phyloP scores from a whole-genome alignment of 2,113 vertebrate species.

The Boulengeromyrus knoepffleri region DNA sequence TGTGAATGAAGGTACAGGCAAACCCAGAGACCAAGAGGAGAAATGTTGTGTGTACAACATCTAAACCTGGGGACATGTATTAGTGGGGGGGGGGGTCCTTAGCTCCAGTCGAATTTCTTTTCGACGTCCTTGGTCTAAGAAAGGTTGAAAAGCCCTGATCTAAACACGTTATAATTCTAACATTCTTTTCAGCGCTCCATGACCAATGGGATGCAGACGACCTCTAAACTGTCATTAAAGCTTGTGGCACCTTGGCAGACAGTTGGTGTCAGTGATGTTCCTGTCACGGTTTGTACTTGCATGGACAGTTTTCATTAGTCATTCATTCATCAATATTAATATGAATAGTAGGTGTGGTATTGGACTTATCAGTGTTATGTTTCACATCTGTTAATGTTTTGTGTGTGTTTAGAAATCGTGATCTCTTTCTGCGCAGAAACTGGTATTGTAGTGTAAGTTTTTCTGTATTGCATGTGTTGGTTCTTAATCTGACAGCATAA shows the following conservation, averaged over 20 bases:
- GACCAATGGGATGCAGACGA: background rate
- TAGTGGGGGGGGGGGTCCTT: background rate
- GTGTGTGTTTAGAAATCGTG: background rate
- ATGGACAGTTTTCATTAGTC: background rate
- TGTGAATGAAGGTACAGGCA: background rate
- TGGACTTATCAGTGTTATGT: background rate
- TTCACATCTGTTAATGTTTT: background rate
- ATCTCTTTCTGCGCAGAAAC: background rate
- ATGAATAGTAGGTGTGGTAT: background rate
- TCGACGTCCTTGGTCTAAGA: background rate
- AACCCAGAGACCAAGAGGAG: background rate
- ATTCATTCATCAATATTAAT: background rate
- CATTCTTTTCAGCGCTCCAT: background rate
- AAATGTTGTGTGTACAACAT: background rate
- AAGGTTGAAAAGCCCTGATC: background rate
- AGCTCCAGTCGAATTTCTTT: background rate
- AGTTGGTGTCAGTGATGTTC: background rate
- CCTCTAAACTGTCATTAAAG: background rate
- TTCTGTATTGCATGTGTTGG: background rate
- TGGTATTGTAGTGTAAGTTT: background rate
- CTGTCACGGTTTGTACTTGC: background rate
- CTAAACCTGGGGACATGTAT: background rate
- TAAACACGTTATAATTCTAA: background rate
- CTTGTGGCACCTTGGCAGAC: background rate
- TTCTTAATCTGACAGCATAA: background rate